Conservation (phyloP, 2,888 invertebrate genomes). For the Agrilus biguttatus region DNA sequence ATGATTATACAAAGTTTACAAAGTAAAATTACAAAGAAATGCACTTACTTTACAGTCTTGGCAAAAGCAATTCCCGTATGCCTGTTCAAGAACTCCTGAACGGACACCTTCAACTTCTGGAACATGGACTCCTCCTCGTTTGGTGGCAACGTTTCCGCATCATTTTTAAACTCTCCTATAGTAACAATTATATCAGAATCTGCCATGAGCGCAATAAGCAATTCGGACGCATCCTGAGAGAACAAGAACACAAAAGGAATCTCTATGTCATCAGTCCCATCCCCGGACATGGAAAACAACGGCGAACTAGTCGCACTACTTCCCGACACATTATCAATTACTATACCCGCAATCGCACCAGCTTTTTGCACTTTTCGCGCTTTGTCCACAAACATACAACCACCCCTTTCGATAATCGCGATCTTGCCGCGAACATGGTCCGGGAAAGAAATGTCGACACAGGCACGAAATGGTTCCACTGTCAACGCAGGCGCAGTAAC, state of each 20-base stretch:
- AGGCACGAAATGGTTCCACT: conserved; percentile 58
- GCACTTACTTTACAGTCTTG: conserved; percentile 15
- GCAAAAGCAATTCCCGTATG: conserved; percentile 28
- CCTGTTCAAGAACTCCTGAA: conserved; percentile 30
- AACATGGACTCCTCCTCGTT: conserved; percentile 33
- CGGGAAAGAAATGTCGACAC: conserved; percentile 42
- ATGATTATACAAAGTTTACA: no score
- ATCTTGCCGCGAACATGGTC: conserved; percentile 54
- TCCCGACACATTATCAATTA: conserved; percentile 67
- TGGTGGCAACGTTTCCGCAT: conserved; percentile 30
- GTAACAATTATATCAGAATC: conserved; percentile 42
- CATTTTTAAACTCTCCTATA: conserved; percentile 34
- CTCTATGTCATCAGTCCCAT: conserved; percentile 70
- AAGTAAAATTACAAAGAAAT: no score
- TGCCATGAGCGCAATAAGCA: conserved; percentile 43
- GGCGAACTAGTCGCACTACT: conserved; percentile 62
- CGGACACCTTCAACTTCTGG: conserved; percentile 30
- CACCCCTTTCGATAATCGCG: conserved; percentile 76
- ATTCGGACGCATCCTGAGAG: conserved; percentile 53
- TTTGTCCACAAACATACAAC: conserved; percentile 94
- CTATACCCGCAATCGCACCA: conserved; percentile 73
- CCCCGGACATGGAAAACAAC: conserved; percentile 94
- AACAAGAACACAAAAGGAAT: conserved; percentile 90
- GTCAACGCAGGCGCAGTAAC: conserved; percentile 49
- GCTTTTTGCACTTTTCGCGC: conserved; percentile 68